These are phyloP conservation scores for Ctenicera cuprea DNA, from an alignment of 2,888 invertebrate genomes.

Conservation along the genomic window DNA sequence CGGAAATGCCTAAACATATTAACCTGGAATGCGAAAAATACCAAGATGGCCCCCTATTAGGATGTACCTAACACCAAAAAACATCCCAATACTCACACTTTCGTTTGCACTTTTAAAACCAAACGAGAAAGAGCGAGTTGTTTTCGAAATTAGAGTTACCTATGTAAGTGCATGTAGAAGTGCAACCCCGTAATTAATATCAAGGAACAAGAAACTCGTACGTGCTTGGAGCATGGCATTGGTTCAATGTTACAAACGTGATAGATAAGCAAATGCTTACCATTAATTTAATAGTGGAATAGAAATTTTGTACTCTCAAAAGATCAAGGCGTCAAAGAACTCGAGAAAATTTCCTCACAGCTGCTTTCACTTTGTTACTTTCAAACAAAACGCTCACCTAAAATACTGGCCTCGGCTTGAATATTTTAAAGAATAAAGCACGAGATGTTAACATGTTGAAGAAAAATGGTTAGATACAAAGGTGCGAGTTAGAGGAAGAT, in stretches of 20 bases:
- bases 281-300: not conserved
- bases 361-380: conserved; percentile 3
- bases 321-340: conserved; percentile 5
- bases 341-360: conserved; percentile 7
- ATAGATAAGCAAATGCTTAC: conserved; percentile 33
- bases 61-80: too few relatives aligned
- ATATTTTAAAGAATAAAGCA: conserved; percentile 10
- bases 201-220: conserved; percentile 39
- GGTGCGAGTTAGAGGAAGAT: conserved; percentile 28
- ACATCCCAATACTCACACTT: not conserved
- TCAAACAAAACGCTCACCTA: not conserved
- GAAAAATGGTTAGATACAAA: not conserved
- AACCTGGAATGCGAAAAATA: conserved; percentile 17
- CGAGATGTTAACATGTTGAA: not conserved
- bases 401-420: not conserved
- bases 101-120: not conserved
- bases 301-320: not conserved
- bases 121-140: not conserved
- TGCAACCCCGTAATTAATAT: not conserved
- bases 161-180: not conserved
- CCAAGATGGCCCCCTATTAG: not conserved
- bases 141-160: not conserved
- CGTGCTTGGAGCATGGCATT: not conserved
- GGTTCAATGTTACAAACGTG: conserved; percentile 33
- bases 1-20: conserved; percentile 17